Conservation (phyloP, 64 coral and sea anemone genomes). For the Pocillopora damicornis region DNA sequence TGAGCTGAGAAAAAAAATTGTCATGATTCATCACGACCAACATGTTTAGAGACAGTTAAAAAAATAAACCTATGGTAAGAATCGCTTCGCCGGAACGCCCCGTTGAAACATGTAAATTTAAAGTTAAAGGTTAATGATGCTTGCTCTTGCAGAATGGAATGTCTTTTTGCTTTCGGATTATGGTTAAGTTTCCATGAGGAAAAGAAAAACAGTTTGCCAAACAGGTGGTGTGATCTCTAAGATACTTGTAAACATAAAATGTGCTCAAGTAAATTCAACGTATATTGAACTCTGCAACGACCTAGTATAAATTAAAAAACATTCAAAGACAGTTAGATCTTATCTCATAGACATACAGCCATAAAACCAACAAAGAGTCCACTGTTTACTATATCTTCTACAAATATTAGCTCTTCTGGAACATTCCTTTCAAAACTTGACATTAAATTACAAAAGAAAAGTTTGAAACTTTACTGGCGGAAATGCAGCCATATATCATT, state of each 20-base stretch:
- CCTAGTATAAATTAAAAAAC: neutral
- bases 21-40: neutral
- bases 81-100: constrained; percentile 17
- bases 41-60: neutral
- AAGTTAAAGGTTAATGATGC: constrained; percentile 11
- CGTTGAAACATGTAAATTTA: neutral
- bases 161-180: neutral
- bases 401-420: constrained; percentile 41
- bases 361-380: neutral
- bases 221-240: neutral
- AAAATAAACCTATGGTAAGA: neutral
- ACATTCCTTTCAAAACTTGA: constrained; percentile 13
- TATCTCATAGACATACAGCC: constrained; percentile 22
- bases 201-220: neutral
- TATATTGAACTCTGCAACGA: neutral
- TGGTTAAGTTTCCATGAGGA: neutral
- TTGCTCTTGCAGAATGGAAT: neutral
- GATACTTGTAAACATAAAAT: neutral
- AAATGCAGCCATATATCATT: neutral
- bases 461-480: neutral
- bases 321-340: constrained; percentile 14
- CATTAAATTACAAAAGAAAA: neutral
- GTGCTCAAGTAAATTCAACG: neutral
- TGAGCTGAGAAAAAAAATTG: neutral
- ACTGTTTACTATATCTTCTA: neutral